Base-by-base conservation (phyloP, 23 tunicate species). In the Halocynthia aurantium region DNA sequence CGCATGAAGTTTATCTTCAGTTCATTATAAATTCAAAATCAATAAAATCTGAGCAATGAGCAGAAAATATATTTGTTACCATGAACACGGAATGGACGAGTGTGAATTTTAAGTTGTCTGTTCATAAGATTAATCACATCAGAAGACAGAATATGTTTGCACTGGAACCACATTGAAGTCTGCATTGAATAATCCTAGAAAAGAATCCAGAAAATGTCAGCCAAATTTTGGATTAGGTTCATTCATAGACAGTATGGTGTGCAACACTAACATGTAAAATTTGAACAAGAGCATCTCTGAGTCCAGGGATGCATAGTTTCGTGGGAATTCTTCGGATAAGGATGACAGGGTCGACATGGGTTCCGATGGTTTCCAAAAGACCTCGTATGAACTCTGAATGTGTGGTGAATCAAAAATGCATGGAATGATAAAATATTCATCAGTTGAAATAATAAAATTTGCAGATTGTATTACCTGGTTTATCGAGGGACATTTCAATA, bases 141-240 rank as follows among this genome's bases (percentile, higher is more conserved):
- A 44, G 92, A 86, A 6, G 88, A 73, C 22, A 92, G 71, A 56
- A 92, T 83, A 10, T 72, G 57, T 62, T 83, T 82, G 80, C 98
- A 92, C 49, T 92, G 85, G 50, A 76, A 86, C 98, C 92, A 86
- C 80, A 92, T 76, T 6, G 91, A 85, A 6, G 91, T 92, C 55
- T 92, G 98, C 91, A 86, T 86, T 19, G 92, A 86, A 52, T 92
- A 92, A 86, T 92, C 98, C 98, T 92, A 77, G 11, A 63, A 62
- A 18, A 70, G 13, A 68, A 12, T 11, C 21, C 72, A 11, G 13
- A 68, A 22, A 22, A 12, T 68, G 13, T 15, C 21, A 15, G 17
- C 4, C 31, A 68, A 68, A 68, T 15, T 68, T 68, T 22, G 72
- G 72, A 15, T 58, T 2, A 15, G 63, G 63, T n/a, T 58, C 17